phyloP scores from a whole-genome alignment of 2,888 invertebrate species.

The Agriotes lineatus region DNA sequence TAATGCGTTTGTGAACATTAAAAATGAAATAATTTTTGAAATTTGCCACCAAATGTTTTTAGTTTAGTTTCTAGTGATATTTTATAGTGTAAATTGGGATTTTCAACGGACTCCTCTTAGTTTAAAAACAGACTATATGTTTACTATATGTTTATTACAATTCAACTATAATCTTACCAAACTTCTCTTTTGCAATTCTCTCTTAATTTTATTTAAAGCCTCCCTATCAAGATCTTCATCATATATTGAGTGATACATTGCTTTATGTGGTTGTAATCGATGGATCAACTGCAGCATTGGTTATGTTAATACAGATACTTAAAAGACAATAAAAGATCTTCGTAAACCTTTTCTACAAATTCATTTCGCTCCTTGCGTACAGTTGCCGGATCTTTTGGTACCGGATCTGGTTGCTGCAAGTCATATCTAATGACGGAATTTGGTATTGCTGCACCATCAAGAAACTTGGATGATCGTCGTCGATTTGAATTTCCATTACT shows the following conservation, averaged over 20 bases:
- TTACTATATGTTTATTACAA: not conserved
- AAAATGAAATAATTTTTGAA: too few species aligned
- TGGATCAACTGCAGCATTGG: not conserved
- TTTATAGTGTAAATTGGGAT: too few species aligned
- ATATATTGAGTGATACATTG: constrained; percentile 6
- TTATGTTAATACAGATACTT: not conserved
- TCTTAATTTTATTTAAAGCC: constrained; percentile 25
- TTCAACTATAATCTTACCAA: constrained; percentile 6
- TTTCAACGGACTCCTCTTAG: too few species aligned
- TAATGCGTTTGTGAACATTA: too few species aligned
- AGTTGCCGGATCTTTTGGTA: constrained; percentile 2
- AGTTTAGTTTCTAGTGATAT: too few species aligned
- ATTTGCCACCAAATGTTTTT: too few species aligned
- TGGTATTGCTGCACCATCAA: constrained; percentile 39
- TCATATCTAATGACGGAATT: constrained; percentile 36
- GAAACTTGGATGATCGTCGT: constrained; percentile 33
- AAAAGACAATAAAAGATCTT: too few species aligned
- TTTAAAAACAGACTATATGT: too few species aligned
- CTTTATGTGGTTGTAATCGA: constrained; percentile 12
- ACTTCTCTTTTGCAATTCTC: constrained; percentile 21
- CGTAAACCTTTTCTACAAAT: constrained; percentile 40
- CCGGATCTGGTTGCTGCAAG: not conserved
- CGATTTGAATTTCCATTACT: not conserved
- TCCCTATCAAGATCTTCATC: constrained; percentile 31
- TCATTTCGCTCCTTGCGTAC: constrained; percentile 33